Conservation (phyloP, 2,888 invertebrate genomes). For the Horisme vitalbata region DNA sequence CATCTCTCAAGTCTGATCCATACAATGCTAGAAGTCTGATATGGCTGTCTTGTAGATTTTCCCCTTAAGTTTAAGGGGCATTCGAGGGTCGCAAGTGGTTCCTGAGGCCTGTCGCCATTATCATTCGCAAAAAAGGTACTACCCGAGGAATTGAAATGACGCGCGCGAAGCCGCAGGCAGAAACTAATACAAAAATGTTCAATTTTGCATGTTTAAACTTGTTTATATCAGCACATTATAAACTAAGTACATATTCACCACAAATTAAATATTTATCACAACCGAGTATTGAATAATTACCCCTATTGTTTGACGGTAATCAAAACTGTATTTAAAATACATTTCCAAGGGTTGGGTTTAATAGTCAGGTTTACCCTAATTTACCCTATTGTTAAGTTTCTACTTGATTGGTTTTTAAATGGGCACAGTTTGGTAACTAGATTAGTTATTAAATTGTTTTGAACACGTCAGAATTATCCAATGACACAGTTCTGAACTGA, state of each 20-base stretch:
- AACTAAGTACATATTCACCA: slow-evolving; percentile 1
- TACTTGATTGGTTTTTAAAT: neutral
- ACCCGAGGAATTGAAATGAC: too few species aligned
- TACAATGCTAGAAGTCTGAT: too few species aligned
- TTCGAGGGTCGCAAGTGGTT: too few species aligned
- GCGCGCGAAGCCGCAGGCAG: neutral
- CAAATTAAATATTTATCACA: neutral
- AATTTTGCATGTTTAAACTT: too few species aligned
- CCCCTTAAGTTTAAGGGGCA: too few species aligned
- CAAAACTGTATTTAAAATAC: neutral
- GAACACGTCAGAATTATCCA: neutral
- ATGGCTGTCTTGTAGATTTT: too few species aligned
- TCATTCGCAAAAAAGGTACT: too few species aligned
- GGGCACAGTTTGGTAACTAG: too few species aligned
- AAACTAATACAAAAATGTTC: neutral
- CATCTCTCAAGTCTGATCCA: too few species aligned
- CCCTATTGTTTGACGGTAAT: neutral
- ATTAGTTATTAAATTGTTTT: too few species aligned
- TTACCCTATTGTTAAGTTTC: too few species aligned
- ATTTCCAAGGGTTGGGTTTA: neutral
- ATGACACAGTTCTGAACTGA: neutral
- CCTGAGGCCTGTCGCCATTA: too few species aligned
- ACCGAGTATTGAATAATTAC: slow-evolving; percentile 4
- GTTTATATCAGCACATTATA: slow-evolving; percentile 10
- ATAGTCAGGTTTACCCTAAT: neutral